Base-by-base conservation (phyloP, 1,140 invertebrate species). In the Drosophila nebulosa region DNA sequence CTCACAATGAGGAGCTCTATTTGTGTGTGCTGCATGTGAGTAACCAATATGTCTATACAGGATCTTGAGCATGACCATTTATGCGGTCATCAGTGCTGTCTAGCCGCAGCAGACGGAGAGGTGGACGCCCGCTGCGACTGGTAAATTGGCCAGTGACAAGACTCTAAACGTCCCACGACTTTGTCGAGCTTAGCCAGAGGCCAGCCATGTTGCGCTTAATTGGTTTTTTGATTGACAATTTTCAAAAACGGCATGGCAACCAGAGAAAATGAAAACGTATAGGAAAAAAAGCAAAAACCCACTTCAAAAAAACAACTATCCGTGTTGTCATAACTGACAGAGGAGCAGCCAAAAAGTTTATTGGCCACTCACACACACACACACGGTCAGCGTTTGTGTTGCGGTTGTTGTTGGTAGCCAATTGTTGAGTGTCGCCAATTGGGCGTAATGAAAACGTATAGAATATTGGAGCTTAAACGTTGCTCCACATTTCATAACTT, bases 161-260 rank as follows among this genome's bases (percentile, higher is more conserved):
- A 30, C 50, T 57, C 70, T 68, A 74, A 68, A 32, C 30, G 30
- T 10, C 30, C 9, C 30, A 12, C 30, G 30, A 32, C 30, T 32
- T 32, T 9, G 30, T 32, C 3, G 30, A 9, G 71, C 64, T 59
- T 42, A n/a, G 53, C 30, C 30, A 32, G 10, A 32, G 30, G 9
- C 16, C 36, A 36, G 30, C 67, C 66, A 69, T 63, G 78, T 78
- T 68, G 78, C 83, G 83, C 83, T 84, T 90, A 90, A 90, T 90
- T 90, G 88, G 88, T 90, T 90, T 90, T 90, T 90, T 90, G 88
- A 90, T 90, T 90, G 88, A 84, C 88, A 90, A 90, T 88, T 89
- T 89, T 89, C 69, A 69, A 80, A 69, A 46, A 79, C 35, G 69
- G 57, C 64, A 60, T 24, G 76, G 57, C 64, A 64, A 59, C 63